Conservation (phyloP, 2,797 vertebrate genomes). For the Microctenopoma stevenorrisi region DNA sequence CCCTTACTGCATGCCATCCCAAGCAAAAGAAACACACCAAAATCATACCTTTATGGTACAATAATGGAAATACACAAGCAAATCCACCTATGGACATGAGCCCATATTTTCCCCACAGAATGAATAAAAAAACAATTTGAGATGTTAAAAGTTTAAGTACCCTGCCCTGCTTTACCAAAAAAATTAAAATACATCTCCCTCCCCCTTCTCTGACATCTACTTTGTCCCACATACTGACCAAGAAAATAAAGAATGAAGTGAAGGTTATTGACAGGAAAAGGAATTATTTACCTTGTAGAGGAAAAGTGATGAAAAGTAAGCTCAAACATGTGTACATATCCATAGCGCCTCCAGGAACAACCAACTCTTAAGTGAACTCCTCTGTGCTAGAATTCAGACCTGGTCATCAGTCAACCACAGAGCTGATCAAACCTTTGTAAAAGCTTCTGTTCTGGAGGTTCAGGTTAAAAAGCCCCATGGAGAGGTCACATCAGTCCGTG, state of each 20-base stretch:
- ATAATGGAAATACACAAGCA: background rate
- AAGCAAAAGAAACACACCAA: background rate
- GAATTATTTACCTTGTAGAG: constrained; percentile 69
- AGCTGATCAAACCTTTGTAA: constrained; percentile 9
- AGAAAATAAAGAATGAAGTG: background rate
- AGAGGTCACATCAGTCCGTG: constrained; percentile 42
- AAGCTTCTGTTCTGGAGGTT: constrained; percentile 17
- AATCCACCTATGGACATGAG: background rate
- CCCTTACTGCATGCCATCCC: background rate
- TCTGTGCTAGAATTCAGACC: constrained; percentile 48
- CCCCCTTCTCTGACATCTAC: background rate
- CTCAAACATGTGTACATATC: constrained; percentile 65
- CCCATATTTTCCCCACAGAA: background rate
- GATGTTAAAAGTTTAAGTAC: background rate
- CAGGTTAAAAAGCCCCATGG: constrained; percentile 32
- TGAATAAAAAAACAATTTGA: background rate
- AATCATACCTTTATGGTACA: background rate
- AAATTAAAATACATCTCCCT: background rate
- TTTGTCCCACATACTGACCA: background rate
- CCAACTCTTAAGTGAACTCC: constrained; percentile 33
- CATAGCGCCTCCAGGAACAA: constrained; percentile 54
- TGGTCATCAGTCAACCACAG: constrained; percentile 16
- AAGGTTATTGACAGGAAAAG: constrained; percentile 3
- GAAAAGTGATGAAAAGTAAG: constrained; percentile 65
- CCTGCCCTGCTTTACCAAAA: background rate